Conservation (phyloP, 2,113 vertebrate species). For the Xenopus laevis region DNA sequence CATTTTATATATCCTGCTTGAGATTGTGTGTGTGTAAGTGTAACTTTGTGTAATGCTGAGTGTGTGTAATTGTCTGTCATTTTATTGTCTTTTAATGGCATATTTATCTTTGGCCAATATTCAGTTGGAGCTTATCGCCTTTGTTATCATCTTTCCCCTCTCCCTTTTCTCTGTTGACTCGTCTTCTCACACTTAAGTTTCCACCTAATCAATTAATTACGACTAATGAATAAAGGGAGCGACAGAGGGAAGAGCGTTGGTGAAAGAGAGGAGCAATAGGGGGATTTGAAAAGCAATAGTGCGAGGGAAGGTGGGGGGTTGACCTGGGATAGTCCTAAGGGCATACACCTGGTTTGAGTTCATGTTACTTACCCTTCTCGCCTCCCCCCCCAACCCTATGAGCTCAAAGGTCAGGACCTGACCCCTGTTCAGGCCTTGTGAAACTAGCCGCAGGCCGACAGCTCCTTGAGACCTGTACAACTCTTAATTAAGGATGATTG, state of each 20-base stretch:
- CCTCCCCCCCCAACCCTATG: not conserved
- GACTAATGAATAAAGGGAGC: slow-evolving; percentile 10
- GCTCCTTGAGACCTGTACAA: slow-evolving; percentile 21
- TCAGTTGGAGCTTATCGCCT: too few species aligned
- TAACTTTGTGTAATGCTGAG: too few species aligned
- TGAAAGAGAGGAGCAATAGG: not conserved
- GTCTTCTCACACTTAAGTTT: slow-evolving; percentile 13
- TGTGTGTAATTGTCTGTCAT: too few species aligned
- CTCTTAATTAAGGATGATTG: slow-evolving; percentile 44
- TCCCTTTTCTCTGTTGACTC: not conserved
- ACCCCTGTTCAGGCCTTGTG: slow-evolving; percentile 42
- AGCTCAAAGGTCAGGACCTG: slow-evolving; percentile 32
- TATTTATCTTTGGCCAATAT: too few species aligned
- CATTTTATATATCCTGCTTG: too few species aligned
- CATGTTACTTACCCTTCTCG: slow-evolving; percentile 31
- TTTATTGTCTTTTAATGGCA: too few species aligned
- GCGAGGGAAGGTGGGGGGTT: not conserved
- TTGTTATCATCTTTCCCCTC: too few species aligned
- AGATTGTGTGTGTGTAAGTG: too few species aligned
- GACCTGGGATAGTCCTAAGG: slow-evolving; percentile 27
- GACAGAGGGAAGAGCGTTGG: not conserved
- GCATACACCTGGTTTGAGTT: slow-evolving; percentile 37
- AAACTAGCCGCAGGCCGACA: slow-evolving; percentile 42
- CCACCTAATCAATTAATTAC: slow-evolving; percentile 26
- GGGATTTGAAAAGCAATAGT: not conserved